Conservation (phyloP, 2,888 invertebrate species). For the Chaitophorus viminalis region DNA sequence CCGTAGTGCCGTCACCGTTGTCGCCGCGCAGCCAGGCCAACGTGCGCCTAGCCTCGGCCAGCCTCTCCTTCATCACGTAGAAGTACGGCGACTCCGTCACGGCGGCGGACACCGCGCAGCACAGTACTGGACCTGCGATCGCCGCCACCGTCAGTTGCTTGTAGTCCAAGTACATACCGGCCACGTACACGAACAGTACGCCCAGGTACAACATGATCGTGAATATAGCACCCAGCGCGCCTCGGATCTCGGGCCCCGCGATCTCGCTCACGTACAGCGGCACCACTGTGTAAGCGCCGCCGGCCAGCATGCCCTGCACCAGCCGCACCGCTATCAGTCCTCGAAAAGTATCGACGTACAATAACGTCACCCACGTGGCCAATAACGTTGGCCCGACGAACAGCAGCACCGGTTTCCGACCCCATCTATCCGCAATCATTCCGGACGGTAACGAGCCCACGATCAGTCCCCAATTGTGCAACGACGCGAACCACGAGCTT, state of each 20-base stretch:
- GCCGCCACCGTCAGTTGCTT: constrained; percentile 67
- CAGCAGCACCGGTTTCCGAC: constrained; percentile 71
- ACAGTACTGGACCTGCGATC: constrained; percentile 69
- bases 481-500: constrained; percentile 62
- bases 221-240: constrained; percentile 63
- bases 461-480: constrained; percentile 63
- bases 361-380: constrained; percentile 69
- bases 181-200: constrained; percentile 63
- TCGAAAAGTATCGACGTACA: constrained; percentile 52
- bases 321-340: constrained; percentile 63
- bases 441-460: constrained; percentile 68
- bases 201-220: constrained; percentile 64
- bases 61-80: constrained; percentile 70
- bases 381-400: constrained; percentile 71
- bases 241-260: constrained; percentile 63
- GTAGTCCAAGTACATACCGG: constrained; percentile 66
- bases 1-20: not conserved
- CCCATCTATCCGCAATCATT: constrained; percentile 71
- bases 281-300: constrained; percentile 64
- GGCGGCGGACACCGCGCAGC: constrained; percentile 71
- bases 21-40: constrained; percentile 60
- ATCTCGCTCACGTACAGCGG: constrained; percentile 65
- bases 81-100: constrained; percentile 75
- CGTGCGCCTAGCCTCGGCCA: constrained; percentile 68
- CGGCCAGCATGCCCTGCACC: constrained; percentile 64